Evolutionary conservation across 37 sponge, comb jelly and placozoan species (phyloP).

Genomic region (Diacarnus erythraeanus): DNA sequence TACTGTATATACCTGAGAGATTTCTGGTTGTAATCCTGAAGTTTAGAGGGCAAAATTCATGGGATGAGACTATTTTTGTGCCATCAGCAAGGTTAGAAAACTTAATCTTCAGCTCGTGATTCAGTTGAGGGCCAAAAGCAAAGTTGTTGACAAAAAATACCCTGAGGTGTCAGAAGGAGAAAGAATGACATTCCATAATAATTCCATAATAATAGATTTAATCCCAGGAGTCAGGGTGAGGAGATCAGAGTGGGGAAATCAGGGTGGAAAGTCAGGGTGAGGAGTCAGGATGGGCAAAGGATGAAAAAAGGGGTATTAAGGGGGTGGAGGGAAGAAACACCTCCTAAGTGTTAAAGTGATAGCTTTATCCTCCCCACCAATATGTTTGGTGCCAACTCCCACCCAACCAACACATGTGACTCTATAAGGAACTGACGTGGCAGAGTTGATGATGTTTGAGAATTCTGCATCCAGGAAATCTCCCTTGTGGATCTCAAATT

Average conservation of each 20-base stretch:
- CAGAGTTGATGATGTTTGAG: constrained; percentile 49
- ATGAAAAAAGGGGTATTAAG: background rate
- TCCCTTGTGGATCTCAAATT: constrained; percentile 86
- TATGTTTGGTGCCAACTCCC: background rate
- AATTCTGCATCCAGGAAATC: constrained; percentile 84
- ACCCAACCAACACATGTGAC: background rate
- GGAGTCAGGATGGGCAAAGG: no score
- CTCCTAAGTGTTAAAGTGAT: no score
- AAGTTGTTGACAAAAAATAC: constrained; percentile 97
- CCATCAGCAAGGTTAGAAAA: constrained; percentile 80
- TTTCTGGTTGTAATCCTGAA: constrained; percentile 92
- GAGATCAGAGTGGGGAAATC: no score
- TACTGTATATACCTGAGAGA: constrained; percentile 63
- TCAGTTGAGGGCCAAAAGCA: constrained; percentile 95
- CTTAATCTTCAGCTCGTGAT: constrained; percentile 86
- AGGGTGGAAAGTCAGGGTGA: no score
- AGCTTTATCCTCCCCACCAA: background rate
- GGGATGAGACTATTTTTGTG: constrained; percentile 87
- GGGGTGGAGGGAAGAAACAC: background rate
- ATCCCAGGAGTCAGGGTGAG: no score
- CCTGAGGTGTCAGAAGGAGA: no score
- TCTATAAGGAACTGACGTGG: constrained; percentile 70
- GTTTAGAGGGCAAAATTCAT: constrained; percentile 94
- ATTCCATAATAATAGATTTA: no score
- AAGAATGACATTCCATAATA: no score